Conservation (phyloP, 2,113 vertebrate species). For the Mesoclemmys tuberculata region DNA sequence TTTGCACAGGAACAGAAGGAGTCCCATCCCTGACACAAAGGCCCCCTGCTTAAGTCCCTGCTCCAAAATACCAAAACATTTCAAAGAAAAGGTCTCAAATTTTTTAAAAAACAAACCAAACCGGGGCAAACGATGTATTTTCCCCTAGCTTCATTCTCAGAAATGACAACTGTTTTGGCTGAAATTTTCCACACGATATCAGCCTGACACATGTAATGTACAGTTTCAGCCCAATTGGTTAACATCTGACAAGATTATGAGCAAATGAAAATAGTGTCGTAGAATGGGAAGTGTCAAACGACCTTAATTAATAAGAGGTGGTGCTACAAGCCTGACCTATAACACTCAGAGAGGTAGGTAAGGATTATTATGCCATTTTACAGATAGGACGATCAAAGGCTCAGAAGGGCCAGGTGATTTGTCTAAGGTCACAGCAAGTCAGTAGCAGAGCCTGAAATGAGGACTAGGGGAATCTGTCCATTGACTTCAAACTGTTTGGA, state of each 20-base stretch:
- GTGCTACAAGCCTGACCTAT: not conserved
- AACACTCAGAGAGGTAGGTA: not conserved
- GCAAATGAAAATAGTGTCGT: not conserved
- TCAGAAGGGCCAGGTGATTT: not conserved
- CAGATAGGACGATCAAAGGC: not conserved
- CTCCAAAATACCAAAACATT: not conserved
- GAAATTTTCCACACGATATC: not conserved
- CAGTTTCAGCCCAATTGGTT: not conserved
- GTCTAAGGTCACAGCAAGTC: not conserved
- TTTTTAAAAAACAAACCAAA: not conserved
- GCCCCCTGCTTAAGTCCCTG: not conserved
- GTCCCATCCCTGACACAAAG: not conserved
- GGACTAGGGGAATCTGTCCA: not conserved
- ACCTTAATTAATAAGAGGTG: not conserved
- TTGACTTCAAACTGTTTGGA: not conserved
- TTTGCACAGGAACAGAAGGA: not conserved
- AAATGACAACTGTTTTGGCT: not conserved
- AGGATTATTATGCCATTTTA: not conserved
- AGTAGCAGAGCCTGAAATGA: not conserved
- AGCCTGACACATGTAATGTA: not conserved
- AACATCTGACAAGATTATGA: not conserved
- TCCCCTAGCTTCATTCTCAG: not conserved
- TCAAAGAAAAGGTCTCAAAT: not conserved
- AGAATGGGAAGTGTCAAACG: not conserved
- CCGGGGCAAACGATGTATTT: not conserved